Conservation (phyloP, 2,888 invertebrate species). For the Conus canariensis region DNA sequence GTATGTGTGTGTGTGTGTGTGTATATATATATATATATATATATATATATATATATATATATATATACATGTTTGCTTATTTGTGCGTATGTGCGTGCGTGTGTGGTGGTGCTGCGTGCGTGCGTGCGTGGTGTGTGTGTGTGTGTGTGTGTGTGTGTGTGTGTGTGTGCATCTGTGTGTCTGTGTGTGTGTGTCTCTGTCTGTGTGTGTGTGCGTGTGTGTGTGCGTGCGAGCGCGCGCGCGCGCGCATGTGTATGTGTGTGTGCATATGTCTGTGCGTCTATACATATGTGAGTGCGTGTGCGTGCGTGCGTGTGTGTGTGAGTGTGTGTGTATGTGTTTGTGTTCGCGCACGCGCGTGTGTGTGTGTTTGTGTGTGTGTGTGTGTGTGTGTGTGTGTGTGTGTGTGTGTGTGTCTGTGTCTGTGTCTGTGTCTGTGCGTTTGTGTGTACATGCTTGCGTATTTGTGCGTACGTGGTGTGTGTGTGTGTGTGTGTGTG, state of each 20-base stretch:
- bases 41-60: too few relatives aligned
- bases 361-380: too few relatives aligned
- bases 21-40: background rate
- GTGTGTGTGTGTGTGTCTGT: constrained; percentile 19
- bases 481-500: too few relatives aligned
- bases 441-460: background rate
- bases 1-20: background rate
- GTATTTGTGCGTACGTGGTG: too few relatives aligned
- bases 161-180: too few relatives aligned
- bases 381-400: too few relatives aligned
- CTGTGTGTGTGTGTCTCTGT: background rate
- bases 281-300: background rate
- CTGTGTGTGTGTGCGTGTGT: background rate
- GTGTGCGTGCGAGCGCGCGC: background rate
- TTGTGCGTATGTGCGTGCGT: too few relatives aligned
- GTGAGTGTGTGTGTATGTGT: background rate
- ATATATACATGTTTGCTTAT: too few relatives aligned
- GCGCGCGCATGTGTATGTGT: background rate
- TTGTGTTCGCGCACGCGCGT: background rate
- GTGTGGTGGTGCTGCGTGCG: too few relatives aligned
- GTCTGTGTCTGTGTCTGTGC: background rate
- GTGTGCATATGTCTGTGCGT: background rate
- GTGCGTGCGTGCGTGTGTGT: background rate
- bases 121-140: too few relatives aligned
- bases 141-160: too few relatives aligned